Percentiles rank a stretch among this genome's conserved stretches.
Evolutionary conservation across 2,888 invertebrate species (phyloP).

Genomic region (Punctoribates punctum): DNA sequence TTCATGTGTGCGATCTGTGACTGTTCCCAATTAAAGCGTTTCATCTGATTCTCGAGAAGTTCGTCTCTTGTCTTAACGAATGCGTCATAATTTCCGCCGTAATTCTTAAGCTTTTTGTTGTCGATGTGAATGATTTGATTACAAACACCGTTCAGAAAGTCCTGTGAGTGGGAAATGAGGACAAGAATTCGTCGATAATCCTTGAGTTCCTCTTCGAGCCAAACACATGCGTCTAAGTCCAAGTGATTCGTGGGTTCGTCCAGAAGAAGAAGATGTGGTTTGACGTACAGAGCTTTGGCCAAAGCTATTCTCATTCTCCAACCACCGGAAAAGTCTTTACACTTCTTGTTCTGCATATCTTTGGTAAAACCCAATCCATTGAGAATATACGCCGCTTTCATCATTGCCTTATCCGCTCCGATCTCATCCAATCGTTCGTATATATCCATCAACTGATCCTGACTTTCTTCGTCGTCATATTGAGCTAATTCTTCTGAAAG

Average conservation of each 20-base stretch:
- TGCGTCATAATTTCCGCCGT: slow-evolving; percentile 91
- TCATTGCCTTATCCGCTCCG: slow-evolving; percentile 90
- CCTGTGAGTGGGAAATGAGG: slow-evolving; percentile 96
- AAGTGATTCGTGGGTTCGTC: slow-evolving; percentile 62
- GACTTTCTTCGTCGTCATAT: slow-evolving; percentile 82
- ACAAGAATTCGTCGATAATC: slow-evolving; percentile 94
- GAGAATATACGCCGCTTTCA: slow-evolving; percentile 87
- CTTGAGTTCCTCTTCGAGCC: slow-evolving; percentile 97
- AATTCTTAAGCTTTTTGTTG: slow-evolving; percentile 87
- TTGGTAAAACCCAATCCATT: slow-evolving; percentile 91
- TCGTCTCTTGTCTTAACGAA: slow-evolving; percentile 91
- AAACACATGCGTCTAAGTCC: slow-evolving; percentile 93
- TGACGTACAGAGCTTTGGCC: slow-evolving; percentile 59
- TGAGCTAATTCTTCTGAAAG: slow-evolving; percentile 83
- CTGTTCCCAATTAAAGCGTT: slow-evolving; percentile 99
- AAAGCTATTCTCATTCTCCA: slow-evolving; percentile 64
- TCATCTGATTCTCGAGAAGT: slow-evolving; percentile 94
- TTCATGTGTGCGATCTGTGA: slow-evolving; percentile 99
- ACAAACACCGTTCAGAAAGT: slow-evolving; percentile 93
- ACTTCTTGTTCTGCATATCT: slow-evolving; percentile 63
- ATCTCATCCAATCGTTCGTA: slow-evolving; percentile 97
- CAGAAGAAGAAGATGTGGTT: slow-evolving; percentile 60
- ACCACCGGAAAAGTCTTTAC: slow-evolving; percentile 64
- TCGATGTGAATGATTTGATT: slow-evolving; percentile 91
- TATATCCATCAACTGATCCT: slow-evolving; percentile 94